Conservation (phyloP, 2,888 invertebrate species). For the Drosophila ochracea region DNA sequence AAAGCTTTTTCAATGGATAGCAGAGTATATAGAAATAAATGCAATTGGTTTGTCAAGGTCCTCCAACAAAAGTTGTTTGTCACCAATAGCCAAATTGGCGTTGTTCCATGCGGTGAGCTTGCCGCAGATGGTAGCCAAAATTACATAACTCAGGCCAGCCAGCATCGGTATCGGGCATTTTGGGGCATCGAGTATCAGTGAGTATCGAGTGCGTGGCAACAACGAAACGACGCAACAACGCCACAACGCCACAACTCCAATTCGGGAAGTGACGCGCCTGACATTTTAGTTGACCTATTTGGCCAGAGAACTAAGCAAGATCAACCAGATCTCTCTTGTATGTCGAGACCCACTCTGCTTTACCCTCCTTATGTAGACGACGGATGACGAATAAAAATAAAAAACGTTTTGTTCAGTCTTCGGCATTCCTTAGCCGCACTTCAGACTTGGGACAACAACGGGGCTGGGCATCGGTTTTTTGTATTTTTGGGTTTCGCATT, state of each 20-base stretch:
- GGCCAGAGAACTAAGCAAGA: constrained; percentile 33
- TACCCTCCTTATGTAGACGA: neutral
- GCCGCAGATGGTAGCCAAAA: constrained; percentile 29
- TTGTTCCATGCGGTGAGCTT: constrained; percentile 22
- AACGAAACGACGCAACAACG: neutral
- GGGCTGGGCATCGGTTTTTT: constrained; percentile 14
- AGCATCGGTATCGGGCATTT: constrained; percentile 1
- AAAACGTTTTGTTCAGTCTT: constrained; percentile 1
- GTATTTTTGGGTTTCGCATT: constrained; percentile 12
- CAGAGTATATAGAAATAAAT: constrained; percentile 1
- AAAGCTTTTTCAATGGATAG: neutral
- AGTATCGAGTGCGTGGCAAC: constrained; percentile 5
- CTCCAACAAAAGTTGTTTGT: constrained; percentile 76
- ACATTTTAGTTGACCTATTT: constrained; percentile 52
- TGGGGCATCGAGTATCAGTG: neutral
- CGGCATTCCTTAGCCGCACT: constrained; percentile 53
- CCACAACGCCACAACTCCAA: constrained; percentile 31
- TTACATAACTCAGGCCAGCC: constrained; percentile 39
- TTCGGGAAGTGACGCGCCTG: constrained; percentile 48
- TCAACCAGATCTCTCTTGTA: constrained; percentile 32
- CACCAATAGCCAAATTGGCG: constrained; percentile 82
- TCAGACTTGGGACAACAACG: constrained; percentile 28
- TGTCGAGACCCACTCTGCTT: neutral
- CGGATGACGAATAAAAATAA: constrained; percentile 31
- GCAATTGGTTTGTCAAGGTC: constrained; percentile 36